phyloP scores from a whole-genome alignment of 2,113 vertebrate species.

The Arizona elegans region DNA sequence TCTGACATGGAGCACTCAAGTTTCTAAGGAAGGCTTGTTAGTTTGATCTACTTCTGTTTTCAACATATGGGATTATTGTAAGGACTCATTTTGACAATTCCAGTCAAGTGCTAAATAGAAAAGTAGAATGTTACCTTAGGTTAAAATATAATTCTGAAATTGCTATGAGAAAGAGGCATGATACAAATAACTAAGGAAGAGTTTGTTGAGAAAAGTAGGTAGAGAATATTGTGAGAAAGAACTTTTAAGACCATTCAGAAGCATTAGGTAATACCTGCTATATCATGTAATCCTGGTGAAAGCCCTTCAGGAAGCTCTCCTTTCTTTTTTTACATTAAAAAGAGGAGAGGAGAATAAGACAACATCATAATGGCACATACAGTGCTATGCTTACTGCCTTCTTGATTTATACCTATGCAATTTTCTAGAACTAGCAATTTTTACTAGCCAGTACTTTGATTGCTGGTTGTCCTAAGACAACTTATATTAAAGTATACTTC shows the following conservation, averaged over 20 bases:
- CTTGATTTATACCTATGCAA: constrained; percentile 61
- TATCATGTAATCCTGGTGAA: constrained; percentile 49
- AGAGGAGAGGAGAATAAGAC: constrained; percentile 36
- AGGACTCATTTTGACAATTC: constrained; percentile 54
- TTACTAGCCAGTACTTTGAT: constrained; percentile 47
- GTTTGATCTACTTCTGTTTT: constrained; percentile 62
- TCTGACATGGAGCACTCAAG: constrained; percentile 52
- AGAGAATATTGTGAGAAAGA: constrained; percentile 51
- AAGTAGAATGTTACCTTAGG: constrained; percentile 56
- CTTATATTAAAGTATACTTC: constrained; percentile 12
- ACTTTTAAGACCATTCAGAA: constrained; percentile 43
- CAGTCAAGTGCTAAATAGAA: constrained; percentile 59
- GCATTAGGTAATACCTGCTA: constrained; percentile 54
- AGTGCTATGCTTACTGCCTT: constrained; percentile 59
- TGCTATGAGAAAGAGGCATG: constrained; percentile 61
- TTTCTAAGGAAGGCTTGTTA: constrained; percentile 58
- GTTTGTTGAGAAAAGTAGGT: constrained; percentile 54
- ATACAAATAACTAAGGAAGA: constrained; percentile 64
- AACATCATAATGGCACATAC: constrained; percentile 29
- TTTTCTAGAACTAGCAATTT: constrained; percentile 64
- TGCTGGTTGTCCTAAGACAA: constrained; percentile 63
- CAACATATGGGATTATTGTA: constrained; percentile 56
- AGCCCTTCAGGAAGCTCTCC: constrained; percentile 45
- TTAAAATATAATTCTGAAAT: constrained; percentile 61
- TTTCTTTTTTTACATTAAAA: constrained; percentile 49